phyloP scores from a whole-genome alignment of 1,140 invertebrate genomes.

The Chironomus tepperi region DNA sequence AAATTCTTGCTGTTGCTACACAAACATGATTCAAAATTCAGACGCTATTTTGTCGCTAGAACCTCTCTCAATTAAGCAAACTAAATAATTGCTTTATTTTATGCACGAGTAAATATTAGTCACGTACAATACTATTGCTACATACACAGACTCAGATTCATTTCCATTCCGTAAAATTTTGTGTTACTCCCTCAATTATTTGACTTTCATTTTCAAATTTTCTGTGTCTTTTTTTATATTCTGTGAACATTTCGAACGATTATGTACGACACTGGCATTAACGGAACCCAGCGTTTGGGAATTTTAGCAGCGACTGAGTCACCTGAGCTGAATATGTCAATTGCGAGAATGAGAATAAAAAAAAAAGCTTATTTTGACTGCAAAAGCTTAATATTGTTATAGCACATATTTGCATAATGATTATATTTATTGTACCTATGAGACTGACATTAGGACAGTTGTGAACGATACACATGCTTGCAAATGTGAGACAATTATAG shows the following conservation, averaged over 20 bases:
- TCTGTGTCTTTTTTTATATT: background rate
- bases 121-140: background rate
- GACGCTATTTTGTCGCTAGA: background rate
- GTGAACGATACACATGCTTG: background rate
- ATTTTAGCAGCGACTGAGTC: too few relatives aligned
- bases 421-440: conserved; percentile 13
- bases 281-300: too few relatives aligned
- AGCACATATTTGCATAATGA: conserved; percentile 21
- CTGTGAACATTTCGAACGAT: too few relatives aligned
- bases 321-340: too few relatives aligned
- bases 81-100: conserved; percentile 9
- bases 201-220: conserved; percentile 21
- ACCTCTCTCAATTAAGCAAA: conserved; percentile 22
- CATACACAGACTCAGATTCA: background rate
- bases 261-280: too few relatives aligned
- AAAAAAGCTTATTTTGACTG: background rate
- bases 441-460: background rate
- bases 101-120: conserved; percentile 19
- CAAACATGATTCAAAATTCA: too few relatives aligned
- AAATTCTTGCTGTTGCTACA: too few relatives aligned
- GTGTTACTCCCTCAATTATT: conserved; percentile 4
- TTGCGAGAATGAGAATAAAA: too few relatives aligned
- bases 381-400: background rate
- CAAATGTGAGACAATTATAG: background rate
- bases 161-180: background rate